Evolutionary conservation across 64 coral and sea anemone genomes (phyloP).

Genomic region (Montipora sp.): DNA sequence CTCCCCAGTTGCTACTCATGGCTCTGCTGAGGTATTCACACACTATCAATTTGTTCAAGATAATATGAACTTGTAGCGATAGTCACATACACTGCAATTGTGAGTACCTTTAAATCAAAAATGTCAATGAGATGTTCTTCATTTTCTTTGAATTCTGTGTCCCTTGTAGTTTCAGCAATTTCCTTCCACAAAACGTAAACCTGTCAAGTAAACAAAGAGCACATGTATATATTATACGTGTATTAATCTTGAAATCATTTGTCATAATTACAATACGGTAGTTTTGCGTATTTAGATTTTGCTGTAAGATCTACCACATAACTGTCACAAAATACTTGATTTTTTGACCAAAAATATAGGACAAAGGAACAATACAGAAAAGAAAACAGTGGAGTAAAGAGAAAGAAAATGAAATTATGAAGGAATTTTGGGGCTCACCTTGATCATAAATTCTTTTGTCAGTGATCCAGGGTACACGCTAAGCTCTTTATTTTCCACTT

Average conservation of each 20-base stretch:
- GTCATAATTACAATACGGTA: not conserved
- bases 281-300: not conserved
- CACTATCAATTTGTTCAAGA: not conserved
- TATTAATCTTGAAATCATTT: not conserved
- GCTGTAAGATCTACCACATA: not conserved
- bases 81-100: not conserved
- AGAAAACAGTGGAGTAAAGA: no score
- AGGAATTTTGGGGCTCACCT: not conserved
- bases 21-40: not conserved
- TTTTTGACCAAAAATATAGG: not conserved
- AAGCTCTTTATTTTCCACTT: not conserved
- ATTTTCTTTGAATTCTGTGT: slow-evolving; percentile 16
- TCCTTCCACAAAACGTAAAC: not conserved
- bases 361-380: no score
- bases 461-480: not conserved
- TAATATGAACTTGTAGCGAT: not conserved
- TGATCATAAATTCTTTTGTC: not conserved
- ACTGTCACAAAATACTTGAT: not conserved
- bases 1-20: not conserved
- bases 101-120: slow-evolving; percentile 32
- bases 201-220: slow-evolving; percentile 2
- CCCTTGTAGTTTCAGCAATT: slow-evolving; percentile 4
- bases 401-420: no score
- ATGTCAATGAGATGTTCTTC: slow-evolving; percentile 42
- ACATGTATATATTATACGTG: not conserved